These are phyloP conservation scores for Metopolophium dirhodum DNA, from an alignment of 1,140 invertebrate species.

Conservation along the genomic window DNA sequence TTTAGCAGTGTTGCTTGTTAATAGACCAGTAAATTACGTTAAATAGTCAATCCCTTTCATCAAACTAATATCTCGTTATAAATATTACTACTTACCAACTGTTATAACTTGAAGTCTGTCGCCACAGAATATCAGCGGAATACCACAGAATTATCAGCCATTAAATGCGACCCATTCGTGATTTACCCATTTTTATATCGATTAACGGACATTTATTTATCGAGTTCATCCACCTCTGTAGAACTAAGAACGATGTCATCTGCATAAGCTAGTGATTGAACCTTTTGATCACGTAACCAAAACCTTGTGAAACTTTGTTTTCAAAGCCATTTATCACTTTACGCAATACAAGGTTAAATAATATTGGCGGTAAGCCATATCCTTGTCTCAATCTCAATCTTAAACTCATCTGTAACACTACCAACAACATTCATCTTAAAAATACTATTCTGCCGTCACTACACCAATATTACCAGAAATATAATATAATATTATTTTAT, in stretches of 20 bases:
- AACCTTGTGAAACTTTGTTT: background rate
- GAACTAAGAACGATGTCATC: background rate
- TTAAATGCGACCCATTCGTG: background rate
- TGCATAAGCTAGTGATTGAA: conserved; percentile 21
- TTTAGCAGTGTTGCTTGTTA: background rate
- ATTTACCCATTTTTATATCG: background rate
- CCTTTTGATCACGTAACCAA: conserved; percentile 27
- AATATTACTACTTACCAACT: background rate
- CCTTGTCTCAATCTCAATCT: conserved; percentile 23
- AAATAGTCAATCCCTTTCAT: background rate
- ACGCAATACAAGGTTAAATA: conserved; percentile 9
- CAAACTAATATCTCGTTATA: background rate
- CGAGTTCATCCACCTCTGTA: background rate
- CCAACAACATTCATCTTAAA: background rate
- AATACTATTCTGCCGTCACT: background rate
- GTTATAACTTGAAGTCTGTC: background rate
- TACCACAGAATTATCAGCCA: background rate
- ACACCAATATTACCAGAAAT: background rate
- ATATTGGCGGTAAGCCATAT: conserved; percentile 27
- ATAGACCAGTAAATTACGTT: background rate
- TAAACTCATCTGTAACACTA: conserved; percentile 18
- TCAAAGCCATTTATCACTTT: conserved; percentile 34
- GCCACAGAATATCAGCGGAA: background rate
- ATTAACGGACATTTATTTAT: background rate
- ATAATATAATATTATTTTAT: background rate